A percentile compares a stretch with the other conserved stretches of the same genome.
Evolutionary conservation across 2,797 vertebrate genomes (phyloP).

Genomic region (Epinephelus coioides): DNA sequence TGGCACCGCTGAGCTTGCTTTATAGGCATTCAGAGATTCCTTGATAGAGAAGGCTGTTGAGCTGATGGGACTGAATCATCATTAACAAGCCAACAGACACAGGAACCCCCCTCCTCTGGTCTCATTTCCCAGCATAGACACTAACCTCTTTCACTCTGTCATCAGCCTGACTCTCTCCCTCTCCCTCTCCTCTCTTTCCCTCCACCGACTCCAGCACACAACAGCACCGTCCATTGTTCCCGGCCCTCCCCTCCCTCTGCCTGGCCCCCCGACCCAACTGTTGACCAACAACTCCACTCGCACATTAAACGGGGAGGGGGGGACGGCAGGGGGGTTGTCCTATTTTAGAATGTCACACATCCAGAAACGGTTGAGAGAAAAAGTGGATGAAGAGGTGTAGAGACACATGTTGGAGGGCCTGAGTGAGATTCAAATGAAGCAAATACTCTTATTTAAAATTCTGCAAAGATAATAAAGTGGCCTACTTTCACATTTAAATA

Average conservation of each 20-base stretch:
- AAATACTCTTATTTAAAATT: not conserved
- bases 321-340: conserved; percentile 52
- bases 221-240: conserved; percentile 81
- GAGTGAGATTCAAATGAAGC: not conserved
- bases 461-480: not conserved
- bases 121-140: conserved; percentile 85
- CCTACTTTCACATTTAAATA: not conserved
- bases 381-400: not conserved
- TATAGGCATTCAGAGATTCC: conserved; percentile 57
- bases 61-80: conserved; percentile 83
- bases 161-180: conserved; percentile 75
- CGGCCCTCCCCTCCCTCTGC: conserved; percentile 82
- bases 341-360: conserved; percentile 76
- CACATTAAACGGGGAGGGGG: conserved; percentile 65
- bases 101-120: conserved; percentile 67
- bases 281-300: conserved; percentile 83
- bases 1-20: conserved; percentile 31
- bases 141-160: conserved; percentile 84
- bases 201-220: conserved; percentile 56
- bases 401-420: not conserved
- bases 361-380: conserved; percentile 38
- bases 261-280: conserved; percentile 86
- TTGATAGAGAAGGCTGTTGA: conserved; percentile 75
- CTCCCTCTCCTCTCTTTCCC: conserved; percentile 25
- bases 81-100: conserved; percentile 83